phyloP scores from a whole-genome alignment of 2,888 invertebrate species.

The Mayetiola destructor region DNA sequence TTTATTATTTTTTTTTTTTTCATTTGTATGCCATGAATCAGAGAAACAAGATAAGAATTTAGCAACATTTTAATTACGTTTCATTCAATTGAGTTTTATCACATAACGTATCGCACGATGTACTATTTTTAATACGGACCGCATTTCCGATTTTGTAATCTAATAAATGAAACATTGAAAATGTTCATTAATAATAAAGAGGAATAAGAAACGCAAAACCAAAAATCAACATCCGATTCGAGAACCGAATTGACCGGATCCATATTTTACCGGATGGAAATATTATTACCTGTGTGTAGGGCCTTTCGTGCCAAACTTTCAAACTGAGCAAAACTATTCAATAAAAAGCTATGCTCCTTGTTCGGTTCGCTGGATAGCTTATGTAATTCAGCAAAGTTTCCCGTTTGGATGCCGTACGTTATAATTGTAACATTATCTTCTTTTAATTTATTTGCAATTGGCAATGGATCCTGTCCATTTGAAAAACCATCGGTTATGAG shows the following conservation, averaged over 20 bases:
- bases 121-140: slow-evolving; percentile 35
- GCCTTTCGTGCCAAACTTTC: slow-evolving; percentile 52
- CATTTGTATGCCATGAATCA: no score
- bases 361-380: slow-evolving; percentile 49
- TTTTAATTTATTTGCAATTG: slow-evolving; percentile 42
- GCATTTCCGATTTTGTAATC: slow-evolving; percentile 48
- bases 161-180: slow-evolving; percentile 22
- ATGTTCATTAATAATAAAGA: not conserved
- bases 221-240: not conserved
- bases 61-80: slow-evolving; percentile 3
- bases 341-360: slow-evolving; percentile 46
- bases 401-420: slow-evolving; percentile 46
- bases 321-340: slow-evolving; percentile 53
- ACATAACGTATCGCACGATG: slow-evolving; percentile 43
- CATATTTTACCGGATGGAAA: not conserved
- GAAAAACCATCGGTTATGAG: slow-evolving; percentile 57
- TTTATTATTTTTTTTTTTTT: no score
- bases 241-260: no score
- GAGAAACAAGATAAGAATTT: no score
- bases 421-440: slow-evolving; percentile 39
- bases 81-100: slow-evolving; percentile 20
- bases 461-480: slow-evolving; percentile 51
- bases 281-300: slow-evolving; percentile 43
- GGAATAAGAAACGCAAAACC: not conserved
- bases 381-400: slow-evolving; percentile 46